phyloP scores from a whole-genome alignment of 2,797 vertebrate species.

The Lindbergichthys nudifrons region DNA sequence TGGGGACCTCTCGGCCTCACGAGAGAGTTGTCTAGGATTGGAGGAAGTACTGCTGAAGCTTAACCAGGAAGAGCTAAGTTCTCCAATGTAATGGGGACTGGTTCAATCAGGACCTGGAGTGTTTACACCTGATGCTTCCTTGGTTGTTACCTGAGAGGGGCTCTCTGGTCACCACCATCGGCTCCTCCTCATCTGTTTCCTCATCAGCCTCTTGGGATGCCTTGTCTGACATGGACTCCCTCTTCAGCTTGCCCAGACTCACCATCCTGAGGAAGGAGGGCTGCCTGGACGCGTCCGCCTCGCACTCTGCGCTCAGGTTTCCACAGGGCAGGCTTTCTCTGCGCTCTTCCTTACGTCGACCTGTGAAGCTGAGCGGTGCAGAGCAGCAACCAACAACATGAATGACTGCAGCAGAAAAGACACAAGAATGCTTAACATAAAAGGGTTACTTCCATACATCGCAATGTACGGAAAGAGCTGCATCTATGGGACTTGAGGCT shows the following conservation, averaged over 20 bases:
- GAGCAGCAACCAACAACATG: slow-evolving; percentile 21
- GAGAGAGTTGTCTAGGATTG: slow-evolving; percentile 57
- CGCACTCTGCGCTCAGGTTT: slow-evolving; percentile 71
- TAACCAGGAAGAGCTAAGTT: slow-evolving; percentile 32
- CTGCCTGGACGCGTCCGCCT: slow-evolving; percentile 80
- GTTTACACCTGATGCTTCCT: slow-evolving; percentile 17
- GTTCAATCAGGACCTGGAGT: not conserved
- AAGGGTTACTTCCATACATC: not conserved
- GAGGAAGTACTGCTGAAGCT: slow-evolving; percentile 49
- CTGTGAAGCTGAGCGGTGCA: slow-evolving; percentile 76
- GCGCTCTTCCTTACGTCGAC: slow-evolving; percentile 83
- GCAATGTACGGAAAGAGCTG: not conserved
- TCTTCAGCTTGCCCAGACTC: slow-evolving; percentile 84
- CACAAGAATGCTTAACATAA: too few species aligned
- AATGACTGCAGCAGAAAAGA: not conserved
- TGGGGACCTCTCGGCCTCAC: slow-evolving; percentile 58
- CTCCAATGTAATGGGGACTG: slow-evolving; percentile 12
- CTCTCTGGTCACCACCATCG: slow-evolving; percentile 81
- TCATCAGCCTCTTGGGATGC: slow-evolving; percentile 82
- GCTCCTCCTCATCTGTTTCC: slow-evolving; percentile 80
- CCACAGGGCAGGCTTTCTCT: slow-evolving; percentile 85
- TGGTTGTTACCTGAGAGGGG: slow-evolving; percentile 84
- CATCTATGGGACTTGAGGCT: not conserved
- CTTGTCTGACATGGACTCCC: slow-evolving; percentile 87
- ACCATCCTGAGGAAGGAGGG: slow-evolving; percentile 89